Base-by-base conservation (phyloP, 2,888 invertebrate genomes). In the Cantharis flavilabris region DNA sequence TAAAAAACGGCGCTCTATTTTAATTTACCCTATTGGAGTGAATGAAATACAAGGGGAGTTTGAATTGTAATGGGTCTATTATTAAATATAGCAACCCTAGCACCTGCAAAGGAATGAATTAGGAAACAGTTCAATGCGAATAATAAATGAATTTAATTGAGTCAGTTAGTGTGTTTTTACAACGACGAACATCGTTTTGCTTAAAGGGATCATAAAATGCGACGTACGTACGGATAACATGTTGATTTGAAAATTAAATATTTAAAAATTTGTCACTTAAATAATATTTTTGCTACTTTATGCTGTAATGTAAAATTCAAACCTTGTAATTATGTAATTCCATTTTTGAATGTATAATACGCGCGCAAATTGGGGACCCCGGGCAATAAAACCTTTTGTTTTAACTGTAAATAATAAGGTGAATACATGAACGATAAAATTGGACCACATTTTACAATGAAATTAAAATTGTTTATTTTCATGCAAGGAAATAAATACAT, bases 71-170 rank as follows among this genome's bases (percentile, higher is more conserved):
- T 79, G 72, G 76, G 76, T 64, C 79, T 79, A 79, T 79, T 79
- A 79, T 79, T 79, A 79, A 79, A 76, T 76, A 76, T 74, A 74
- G 79, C 76, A 76, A 76, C 79, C 79, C 79, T 72, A 79, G 70
- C 76, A 79, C 79, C 79, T 79, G 79, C 73, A 72, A 76, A 76
- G 82, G 82, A 84, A 82, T 79, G 82, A 81, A 84, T 84, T 83
- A 83, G 83, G 83, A 83, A 83, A 83, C 83, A 83, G 82, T 83
- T 82, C 83, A 78, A 78, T 78, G 71, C 69, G 76, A 76, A 76
- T 76, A 78, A 78, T 78, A 73, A 78, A 76, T 71, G 75, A 73
- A 16, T 76, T 63, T 78, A 78, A 78, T 76, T 69, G 71, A 76
- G 72, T 75, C 72, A 78, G 75, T 78, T 78, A 75, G 63, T 30